Conservation (phyloP, 2,113 vertebrate genomes). For the Macquaria australasica region DNA sequence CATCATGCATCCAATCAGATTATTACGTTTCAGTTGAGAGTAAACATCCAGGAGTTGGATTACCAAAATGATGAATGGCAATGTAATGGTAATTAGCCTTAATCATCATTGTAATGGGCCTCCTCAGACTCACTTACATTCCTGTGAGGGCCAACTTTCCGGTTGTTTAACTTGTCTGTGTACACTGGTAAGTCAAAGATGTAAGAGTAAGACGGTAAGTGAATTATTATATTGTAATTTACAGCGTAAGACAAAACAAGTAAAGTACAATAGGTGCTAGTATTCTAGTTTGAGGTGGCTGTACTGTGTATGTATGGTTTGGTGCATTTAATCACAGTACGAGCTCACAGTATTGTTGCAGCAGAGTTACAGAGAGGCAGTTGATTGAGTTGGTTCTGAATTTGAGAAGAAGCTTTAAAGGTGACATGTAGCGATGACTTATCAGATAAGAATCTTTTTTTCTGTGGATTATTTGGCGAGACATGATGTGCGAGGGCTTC, state of each 20-base stretch:
- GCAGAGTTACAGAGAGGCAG: background rate
- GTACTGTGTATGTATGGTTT: background rate
- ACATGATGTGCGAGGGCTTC: conserved; percentile 15
- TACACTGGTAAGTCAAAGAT: background rate
- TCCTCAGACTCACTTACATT: conserved; percentile 12
- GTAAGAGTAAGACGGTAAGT: background rate
- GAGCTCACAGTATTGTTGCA: background rate
- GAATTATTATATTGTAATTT: background rate
- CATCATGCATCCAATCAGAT: conserved; percentile 42
- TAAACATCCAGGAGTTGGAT: conserved; percentile 48
- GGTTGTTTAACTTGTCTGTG: background rate
- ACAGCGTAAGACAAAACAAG: background rate
- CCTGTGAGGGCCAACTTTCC: background rate
- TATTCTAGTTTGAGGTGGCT: background rate
- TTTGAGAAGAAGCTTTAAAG: conserved; percentile 28
- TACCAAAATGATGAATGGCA: conserved; percentile 34
- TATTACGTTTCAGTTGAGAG: conserved; percentile 31
- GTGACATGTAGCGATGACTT: background rate
- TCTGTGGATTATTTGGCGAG: conserved; percentile 22
- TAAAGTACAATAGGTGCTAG: background rate
- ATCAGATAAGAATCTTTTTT: background rate
- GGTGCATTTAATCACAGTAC: background rate
- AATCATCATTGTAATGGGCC: conserved; percentile 16
- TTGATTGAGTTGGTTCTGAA: conserved; percentile 6
- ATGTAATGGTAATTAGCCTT: conserved; percentile 15